Percentiles rank a stretch among this genome's conserved stretches.
These are phyloP conservation scores for Eupeodes latifasciatus DNA, from an alignment of 2,888 invertebrate genomes.

Conservation along the genomic window DNA sequence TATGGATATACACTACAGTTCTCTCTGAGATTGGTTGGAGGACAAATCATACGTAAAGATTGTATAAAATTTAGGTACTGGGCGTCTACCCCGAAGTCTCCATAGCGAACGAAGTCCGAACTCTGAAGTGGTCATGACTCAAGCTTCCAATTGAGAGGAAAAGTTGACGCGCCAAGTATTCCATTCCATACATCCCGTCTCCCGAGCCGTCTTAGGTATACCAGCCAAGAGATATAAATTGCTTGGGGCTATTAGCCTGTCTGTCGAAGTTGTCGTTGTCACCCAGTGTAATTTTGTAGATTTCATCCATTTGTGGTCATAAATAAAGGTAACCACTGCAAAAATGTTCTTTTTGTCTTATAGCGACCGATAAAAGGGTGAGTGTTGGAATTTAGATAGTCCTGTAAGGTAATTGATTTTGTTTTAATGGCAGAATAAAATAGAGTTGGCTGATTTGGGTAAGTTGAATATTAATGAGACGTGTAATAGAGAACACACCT, in stretches of 20 bases:
- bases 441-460: slow-evolving; percentile 42
- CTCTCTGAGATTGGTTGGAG: slow-evolving; percentile 23
- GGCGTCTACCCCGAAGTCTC: slow-evolving; percentile 58
- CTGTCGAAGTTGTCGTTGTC: slow-evolving; percentile 50
- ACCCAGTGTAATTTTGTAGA: slow-evolving; percentile 28
- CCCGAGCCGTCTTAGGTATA: not conserved
- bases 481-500: slow-evolving; percentile 57
- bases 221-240: slow-evolving; percentile 17
- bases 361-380: slow-evolving; percentile 13
- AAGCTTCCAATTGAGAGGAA: slow-evolving; percentile 67
- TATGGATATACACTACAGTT: slow-evolving; percentile 51
- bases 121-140: slow-evolving; percentile 62
- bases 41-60: slow-evolving; percentile 44
- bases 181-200: not conserved
- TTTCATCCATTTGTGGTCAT: slow-evolving; percentile 65
- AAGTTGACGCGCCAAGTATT: slow-evolving; percentile 62
- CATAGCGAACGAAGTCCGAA: not conserved
- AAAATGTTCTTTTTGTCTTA: slow-evolving; percentile 58
- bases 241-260: slow-evolving; percentile 34
- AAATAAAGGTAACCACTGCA: slow-evolving; percentile 27
- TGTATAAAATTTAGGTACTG: slow-evolving; percentile 10
- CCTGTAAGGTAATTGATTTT: slow-evolving; percentile 56
- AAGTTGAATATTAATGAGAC: slow-evolving; percentile 43
- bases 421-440: slow-evolving; percentile 19
- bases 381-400: slow-evolving; percentile 75